Evolutionary conservation across 1,140 invertebrate genomes (phyloP).

Genomic region (Microplitis mediator): DNA sequence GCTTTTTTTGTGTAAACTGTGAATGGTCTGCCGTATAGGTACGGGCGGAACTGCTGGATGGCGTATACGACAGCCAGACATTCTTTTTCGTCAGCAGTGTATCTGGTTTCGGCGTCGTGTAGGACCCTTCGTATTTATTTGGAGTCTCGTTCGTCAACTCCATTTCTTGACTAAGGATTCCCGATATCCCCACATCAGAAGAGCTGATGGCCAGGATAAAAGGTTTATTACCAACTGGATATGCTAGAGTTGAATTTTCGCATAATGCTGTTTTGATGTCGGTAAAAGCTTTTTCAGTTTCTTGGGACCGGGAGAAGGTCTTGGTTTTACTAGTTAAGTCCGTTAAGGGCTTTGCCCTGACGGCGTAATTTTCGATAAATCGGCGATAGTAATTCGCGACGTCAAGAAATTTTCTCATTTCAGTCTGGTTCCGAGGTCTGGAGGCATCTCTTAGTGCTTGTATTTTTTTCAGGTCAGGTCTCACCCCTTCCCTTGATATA

Average conservation of each 20-base stretch:
- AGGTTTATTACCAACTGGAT: too few species aligned
- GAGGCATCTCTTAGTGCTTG: background rate
- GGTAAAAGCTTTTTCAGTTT: background rate
- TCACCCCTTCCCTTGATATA: background rate
- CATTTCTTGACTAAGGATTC: too few species aligned
- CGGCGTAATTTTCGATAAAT: background rate
- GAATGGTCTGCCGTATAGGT: slow-evolving; percentile 53
- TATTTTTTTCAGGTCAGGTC: background rate
- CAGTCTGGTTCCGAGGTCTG: background rate
- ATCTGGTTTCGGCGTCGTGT: slow-evolving; percentile 38
- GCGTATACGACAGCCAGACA: slow-evolving; percentile 40
- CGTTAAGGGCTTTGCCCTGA: background rate
- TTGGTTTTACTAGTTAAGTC: background rate
- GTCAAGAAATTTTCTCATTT: background rate
- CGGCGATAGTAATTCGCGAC: background rate
- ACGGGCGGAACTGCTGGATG: slow-evolving; percentile 51
- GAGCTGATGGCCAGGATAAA: too few species aligned
- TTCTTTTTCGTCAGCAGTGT: slow-evolving; percentile 34
- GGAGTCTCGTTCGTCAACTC: too few species aligned
- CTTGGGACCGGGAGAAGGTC: background rate
- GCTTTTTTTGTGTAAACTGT: slow-evolving; percentile 56
- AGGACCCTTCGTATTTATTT: slow-evolving; percentile 26
- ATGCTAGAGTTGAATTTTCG: too few species aligned
- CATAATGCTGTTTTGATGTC: too few species aligned
- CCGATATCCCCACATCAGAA: too few species aligned